These are phyloP conservation scores for Lissocephala sabroskyi DNA, from an alignment of 2,888 invertebrate species.

Conservation along the genomic window DNA sequence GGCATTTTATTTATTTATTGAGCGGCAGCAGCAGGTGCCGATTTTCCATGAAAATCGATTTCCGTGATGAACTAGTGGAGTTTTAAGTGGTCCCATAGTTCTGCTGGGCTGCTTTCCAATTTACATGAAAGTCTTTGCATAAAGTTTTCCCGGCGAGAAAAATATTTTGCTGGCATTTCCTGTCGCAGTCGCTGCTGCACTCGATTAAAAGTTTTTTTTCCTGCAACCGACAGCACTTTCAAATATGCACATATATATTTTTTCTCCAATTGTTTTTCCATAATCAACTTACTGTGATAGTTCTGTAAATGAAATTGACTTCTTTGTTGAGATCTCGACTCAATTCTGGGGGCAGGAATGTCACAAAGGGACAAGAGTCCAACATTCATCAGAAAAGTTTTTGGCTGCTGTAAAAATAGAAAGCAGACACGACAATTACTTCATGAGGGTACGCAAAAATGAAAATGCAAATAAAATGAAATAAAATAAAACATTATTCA, in stretches of 20 bases:
- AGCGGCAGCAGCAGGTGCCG: neutral
- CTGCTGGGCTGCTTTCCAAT: constrained; percentile 7
- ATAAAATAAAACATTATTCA: constrained; percentile 43
- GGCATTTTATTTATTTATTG: constrained; percentile 18
- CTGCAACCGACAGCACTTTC: too few relatives aligned
- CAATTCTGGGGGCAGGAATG: too few relatives aligned
- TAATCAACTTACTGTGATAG: too few relatives aligned
- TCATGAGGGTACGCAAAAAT: neutral
- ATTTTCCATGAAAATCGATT: constrained; percentile 8
- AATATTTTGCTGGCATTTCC: too few relatives aligned
- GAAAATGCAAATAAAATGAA: constrained; percentile 1
- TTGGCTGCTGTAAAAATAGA: constrained; percentile 37
- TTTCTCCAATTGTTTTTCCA: too few relatives aligned
- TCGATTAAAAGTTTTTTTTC: too few relatives aligned
- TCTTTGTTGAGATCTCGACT: constrained; percentile 21
- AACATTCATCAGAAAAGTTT: constrained; percentile 37
- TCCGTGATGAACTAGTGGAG: too few relatives aligned
- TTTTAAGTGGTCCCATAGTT: constrained; percentile 4
- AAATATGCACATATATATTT: too few relatives aligned
- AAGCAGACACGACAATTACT: constrained; percentile 21
- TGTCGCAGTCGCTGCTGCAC: too few relatives aligned
- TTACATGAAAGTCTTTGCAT: constrained; percentile 1
- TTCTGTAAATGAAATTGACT: too few relatives aligned
- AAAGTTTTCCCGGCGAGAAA: too few relatives aligned
- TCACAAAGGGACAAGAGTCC: too few relatives aligned